Evolutionary conservation across 2,113 vertebrate species (phyloP).

Genomic region (Sminthopsis crassicaudata): DNA sequence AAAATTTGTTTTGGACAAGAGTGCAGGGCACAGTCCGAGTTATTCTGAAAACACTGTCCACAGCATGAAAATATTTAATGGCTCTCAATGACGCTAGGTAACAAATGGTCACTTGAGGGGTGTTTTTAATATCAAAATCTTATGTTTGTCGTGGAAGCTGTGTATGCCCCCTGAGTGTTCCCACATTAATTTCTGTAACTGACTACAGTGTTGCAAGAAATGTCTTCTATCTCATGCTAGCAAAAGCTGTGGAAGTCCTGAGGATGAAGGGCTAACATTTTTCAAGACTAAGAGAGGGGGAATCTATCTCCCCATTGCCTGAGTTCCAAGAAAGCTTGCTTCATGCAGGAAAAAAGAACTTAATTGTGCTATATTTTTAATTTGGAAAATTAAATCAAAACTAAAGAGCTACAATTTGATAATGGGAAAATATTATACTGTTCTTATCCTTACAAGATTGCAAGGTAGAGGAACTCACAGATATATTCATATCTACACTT

Average conservation of each 20-base stretch:
- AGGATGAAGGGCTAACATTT: not conserved
- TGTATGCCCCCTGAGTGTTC: not conserved
- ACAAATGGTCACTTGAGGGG: not conserved
- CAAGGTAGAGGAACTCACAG: not conserved
- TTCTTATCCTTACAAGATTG: not conserved
- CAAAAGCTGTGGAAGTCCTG: not conserved
- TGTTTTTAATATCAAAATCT: not conserved
- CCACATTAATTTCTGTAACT: not conserved
- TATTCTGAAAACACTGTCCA: conserved; percentile 7
- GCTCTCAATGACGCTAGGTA: accelerated
- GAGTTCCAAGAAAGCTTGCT: not conserved
- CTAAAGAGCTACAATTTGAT: not conserved
- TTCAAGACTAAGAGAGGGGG: not conserved
- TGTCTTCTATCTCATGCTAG: not conserved
- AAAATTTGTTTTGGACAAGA: conserved; percentile 1
- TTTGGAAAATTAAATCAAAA: not conserved
- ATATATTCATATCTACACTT: not conserved
- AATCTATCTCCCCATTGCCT: not conserved
- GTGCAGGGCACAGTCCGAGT: not conserved
- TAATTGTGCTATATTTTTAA: not conserved
- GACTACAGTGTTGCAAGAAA: not conserved
- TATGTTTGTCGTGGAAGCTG: not conserved
- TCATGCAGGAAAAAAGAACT: not conserved
- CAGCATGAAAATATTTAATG: not conserved
- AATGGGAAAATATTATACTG: not conserved